These are phyloP conservation scores for Hiodon alosoides DNA, from an alignment of 2,113 vertebrate genomes.

Conservation along the genomic window DNA sequence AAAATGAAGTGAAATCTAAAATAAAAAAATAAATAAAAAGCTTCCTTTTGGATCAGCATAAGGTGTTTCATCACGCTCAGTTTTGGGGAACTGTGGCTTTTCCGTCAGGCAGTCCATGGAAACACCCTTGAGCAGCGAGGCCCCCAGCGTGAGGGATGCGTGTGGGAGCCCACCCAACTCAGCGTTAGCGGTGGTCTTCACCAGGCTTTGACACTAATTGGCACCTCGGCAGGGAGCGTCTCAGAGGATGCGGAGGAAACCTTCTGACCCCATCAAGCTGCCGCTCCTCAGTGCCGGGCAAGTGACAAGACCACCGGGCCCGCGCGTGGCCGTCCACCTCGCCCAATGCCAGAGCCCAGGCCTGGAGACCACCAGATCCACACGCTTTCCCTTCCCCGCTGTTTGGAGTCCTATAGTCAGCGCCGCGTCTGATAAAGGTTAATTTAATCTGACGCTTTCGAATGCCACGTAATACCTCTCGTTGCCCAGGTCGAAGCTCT, in stretches of 20 bases:
- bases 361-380: not conserved
- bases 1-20: not conserved
- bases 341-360: constrained; percentile 8
- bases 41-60: too few species aligned
- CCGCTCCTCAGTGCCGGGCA: constrained; percentile 8
- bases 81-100: not conserved
- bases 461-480: not conserved
- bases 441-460: constrained; percentile 20
- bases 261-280: constrained; percentile 29
- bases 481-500: not conserved
- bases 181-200: constrained; percentile 25
- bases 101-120: constrained; percentile 10
- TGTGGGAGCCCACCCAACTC: constrained; percentile 25
- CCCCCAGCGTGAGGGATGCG: constrained; percentile 4
- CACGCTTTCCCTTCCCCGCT: not conserved
- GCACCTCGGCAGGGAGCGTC: constrained; percentile 32
- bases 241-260: constrained; percentile 27
- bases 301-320: constrained; percentile 10
- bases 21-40: too few species aligned
- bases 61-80: not conserved
- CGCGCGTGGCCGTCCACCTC: constrained; percentile 9
- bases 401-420: constrained; percentile 18
- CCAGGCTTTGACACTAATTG: constrained; percentile 35
- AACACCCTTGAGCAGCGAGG: not conserved
- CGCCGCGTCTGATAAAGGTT: constrained; percentile 19